These are phyloP conservation scores for Latheticus oryzae DNA, from an alignment of 2,888 invertebrate species.

Conservation along the genomic window DNA sequence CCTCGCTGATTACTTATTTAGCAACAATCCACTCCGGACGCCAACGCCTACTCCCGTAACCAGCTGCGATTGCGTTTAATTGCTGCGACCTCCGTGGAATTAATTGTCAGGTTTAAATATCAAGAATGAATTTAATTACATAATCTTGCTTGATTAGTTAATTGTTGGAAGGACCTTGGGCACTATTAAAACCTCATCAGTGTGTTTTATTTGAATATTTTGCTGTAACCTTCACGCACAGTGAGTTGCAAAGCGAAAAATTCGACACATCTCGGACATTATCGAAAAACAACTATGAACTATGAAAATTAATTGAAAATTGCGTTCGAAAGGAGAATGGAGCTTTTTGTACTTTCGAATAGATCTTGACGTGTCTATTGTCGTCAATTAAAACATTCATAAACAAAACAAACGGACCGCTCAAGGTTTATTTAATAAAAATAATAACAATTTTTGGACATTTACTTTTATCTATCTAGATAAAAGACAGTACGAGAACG, in stretches of 20 bases:
- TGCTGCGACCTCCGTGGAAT: conserved; percentile 15
- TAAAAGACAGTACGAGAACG: background rate
- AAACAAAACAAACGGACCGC: conserved; percentile 44
- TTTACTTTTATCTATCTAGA: no score
- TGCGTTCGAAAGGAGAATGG: background rate
- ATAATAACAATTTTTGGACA: no score
- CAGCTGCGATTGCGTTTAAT: conserved; percentile 12
- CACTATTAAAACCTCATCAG: conserved; percentile 42
- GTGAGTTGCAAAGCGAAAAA: conserved; percentile 20
- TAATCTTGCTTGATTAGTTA: conserved; percentile 42
- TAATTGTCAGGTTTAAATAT: conserved; percentile 20
- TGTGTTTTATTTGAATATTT: conserved; percentile 38
- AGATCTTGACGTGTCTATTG: conserved; percentile 25
- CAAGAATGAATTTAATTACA: conserved; percentile 28
- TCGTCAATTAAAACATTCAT: conserved; percentile 23
- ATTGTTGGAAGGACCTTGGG: conserved; percentile 39
- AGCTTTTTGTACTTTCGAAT: conserved; percentile 5
- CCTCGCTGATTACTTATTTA: conserved; percentile 40
- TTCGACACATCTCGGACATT: conserved; percentile 20
- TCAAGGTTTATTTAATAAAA: conserved; percentile 56
- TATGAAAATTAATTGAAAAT: conserved; percentile 13
- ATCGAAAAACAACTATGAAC: conserved; percentile 12
- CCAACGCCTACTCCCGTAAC: conserved; percentile 12
- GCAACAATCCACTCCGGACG: conserved; percentile 25
- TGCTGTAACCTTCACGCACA: conserved; percentile 33